phyloP scores from a whole-genome alignment of 2,797 vertebrate species.

The Smutsia temminckii region DNA sequence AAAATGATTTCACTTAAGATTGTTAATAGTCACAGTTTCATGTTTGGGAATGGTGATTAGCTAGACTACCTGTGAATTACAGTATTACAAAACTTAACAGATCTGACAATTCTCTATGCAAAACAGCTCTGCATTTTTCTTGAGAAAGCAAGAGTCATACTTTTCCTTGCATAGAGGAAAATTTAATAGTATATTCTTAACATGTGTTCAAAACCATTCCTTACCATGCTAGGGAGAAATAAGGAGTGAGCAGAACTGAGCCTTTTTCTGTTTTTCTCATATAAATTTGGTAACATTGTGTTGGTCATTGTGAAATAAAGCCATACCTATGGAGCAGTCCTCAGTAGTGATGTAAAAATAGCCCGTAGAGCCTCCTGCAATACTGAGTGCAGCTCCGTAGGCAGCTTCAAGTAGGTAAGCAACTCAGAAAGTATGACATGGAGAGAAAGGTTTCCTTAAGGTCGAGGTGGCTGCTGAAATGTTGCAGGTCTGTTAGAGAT shows the following conservation, averaged over 20 bases:
- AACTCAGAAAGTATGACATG: background rate
- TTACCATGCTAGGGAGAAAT: background rate
- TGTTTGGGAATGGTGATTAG: conserved; percentile 16
- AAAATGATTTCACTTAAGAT: conserved; percentile 16
- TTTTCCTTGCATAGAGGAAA: conserved; percentile 1
- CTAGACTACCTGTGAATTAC: background rate
- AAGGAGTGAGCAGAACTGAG: background rate
- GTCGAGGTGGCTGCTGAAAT: background rate
- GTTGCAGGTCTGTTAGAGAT: background rate
- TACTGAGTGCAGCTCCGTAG: background rate
- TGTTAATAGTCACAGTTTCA: background rate
- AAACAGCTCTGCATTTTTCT: background rate
- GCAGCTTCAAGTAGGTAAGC: background rate
- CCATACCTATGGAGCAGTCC: background rate
- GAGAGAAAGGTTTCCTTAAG: background rate
- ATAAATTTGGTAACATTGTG: background rate
- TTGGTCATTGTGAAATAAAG: background rate
- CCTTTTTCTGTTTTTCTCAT: background rate
- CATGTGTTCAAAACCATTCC: background rate
- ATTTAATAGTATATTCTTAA: background rate
- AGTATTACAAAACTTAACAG: background rate
- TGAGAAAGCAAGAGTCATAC: background rate
- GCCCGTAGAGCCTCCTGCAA: background rate
- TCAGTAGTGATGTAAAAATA: background rate
- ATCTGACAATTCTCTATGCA: background rate